These are phyloP conservation scores for Pteropus rufus DNA, from an alignment of 2,797 vertebrate genomes.

Conservation along the genomic window DNA sequence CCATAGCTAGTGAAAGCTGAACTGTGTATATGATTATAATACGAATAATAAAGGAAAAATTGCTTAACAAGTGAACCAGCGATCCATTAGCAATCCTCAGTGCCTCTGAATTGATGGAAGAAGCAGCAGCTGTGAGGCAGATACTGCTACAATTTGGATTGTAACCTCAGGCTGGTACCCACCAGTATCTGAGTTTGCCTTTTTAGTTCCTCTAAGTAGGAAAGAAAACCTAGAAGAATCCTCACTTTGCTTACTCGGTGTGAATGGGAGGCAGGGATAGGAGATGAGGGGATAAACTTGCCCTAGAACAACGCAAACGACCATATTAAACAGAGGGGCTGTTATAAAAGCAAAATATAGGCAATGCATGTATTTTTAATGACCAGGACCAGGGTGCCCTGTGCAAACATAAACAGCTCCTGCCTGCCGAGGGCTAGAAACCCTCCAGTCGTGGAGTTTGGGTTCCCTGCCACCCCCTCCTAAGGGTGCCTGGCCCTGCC, in stretches of 20 bases:
- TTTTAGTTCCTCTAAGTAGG: not conserved
- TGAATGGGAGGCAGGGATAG: not conserved
- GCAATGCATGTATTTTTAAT: conserved; percentile 35
- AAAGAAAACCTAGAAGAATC: conserved; percentile 25
- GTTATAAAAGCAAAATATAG: conserved; percentile 27
- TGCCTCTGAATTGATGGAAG: not conserved
- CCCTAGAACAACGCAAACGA: not conserved
- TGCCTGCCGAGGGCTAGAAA: not conserved
- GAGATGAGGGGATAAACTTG: not conserved
- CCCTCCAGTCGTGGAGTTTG: not conserved
- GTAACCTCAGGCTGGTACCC: not conserved
- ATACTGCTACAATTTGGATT: not conserved
- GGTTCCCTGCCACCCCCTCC: conserved; percentile 42
- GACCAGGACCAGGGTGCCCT: conserved; percentile 7
- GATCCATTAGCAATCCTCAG: not conserved
- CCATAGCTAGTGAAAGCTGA: not conserved
- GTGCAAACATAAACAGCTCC: conserved; percentile 48
- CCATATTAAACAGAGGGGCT: not conserved
- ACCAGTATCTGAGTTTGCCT: not conserved
- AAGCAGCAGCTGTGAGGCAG: not conserved
- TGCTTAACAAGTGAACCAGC: not conserved
- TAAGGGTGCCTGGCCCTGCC: conserved; percentile 30
- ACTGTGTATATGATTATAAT: not conserved
- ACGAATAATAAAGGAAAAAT: not conserved
- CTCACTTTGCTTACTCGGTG: not conserved